phyloP scores from a whole-genome alignment of 1,140 invertebrate genomes.

The Stegodyphus dumicola region DNA sequence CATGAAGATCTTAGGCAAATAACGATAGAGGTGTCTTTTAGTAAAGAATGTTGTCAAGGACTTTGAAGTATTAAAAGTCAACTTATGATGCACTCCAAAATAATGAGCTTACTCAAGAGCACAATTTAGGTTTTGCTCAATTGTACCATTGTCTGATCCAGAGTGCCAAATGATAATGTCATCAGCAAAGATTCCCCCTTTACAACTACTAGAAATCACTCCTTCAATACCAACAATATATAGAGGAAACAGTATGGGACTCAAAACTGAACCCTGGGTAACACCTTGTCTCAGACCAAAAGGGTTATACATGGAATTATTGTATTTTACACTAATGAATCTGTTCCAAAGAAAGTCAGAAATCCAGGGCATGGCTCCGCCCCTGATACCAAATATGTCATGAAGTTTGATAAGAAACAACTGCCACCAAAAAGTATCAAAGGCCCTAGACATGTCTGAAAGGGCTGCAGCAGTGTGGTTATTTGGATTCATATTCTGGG shows the following conservation, averaged over 20 bases:
- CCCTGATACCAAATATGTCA: neutral
- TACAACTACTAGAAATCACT: neutral
- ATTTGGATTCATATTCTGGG: neutral
- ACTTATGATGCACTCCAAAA: neutral
- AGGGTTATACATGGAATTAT: neutral
- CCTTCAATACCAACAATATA: neutral
- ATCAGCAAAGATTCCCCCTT: neutral
- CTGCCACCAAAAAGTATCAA: neutral
- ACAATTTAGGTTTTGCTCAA: neutral
- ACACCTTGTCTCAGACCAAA: neutral
- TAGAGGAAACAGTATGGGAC: neutral
- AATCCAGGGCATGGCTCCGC: neutral
- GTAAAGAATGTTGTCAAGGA: neutral
- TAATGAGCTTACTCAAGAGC: constrained; percentile 1
- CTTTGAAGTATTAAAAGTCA: constrained; percentile 2
- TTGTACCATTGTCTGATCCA: neutral
- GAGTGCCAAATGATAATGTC: constrained; percentile 1
- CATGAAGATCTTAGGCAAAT: constrained; percentile 1
- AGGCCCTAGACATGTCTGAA: neutral
- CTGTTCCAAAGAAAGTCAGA: constrained; percentile 1
- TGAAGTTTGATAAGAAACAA: neutral
- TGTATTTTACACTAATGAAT: neutral
- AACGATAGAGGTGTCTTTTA: neutral
- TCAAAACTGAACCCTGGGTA: neutral
- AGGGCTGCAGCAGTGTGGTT: neutral